Percentiles rank a stretch among this genome's conserved stretches.
Evolutionary conservation across 2,797 vertebrate genomes (phyloP).

Genomic region (Falco peregrinus): DNA sequence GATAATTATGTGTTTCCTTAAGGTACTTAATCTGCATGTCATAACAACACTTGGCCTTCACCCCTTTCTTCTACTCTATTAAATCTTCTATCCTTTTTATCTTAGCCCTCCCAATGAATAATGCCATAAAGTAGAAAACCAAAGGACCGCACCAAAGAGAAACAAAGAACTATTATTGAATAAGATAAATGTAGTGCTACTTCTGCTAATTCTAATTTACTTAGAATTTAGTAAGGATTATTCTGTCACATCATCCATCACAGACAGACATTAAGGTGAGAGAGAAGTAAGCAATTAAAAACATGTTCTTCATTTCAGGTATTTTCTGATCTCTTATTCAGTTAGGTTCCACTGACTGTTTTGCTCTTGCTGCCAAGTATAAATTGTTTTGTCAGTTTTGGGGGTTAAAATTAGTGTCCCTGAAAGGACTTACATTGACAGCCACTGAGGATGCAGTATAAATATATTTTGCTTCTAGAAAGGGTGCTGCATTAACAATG

Average conservation of each 20-base stretch:
- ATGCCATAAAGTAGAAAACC: not conserved
- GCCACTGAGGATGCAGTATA: not conserved
- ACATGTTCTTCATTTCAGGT: constrained; percentile 49
- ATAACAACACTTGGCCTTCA: not conserved
- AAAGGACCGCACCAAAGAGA: not conserved
- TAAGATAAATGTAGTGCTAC: constrained; percentile 56
- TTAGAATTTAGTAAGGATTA: constrained; percentile 56
- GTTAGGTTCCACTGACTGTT: not conserved
- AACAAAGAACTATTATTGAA: constrained; percentile 2
- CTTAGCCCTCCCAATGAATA: not conserved
- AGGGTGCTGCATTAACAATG: not conserved
- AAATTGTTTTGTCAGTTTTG: not conserved
- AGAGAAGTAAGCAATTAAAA: constrained; percentile 66
- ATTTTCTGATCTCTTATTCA: constrained; percentile 26
- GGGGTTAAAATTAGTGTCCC: not conserved
- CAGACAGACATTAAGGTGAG: not conserved
- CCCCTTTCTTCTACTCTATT: not conserved
- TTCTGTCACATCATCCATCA: constrained; percentile 63
- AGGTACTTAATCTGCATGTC: not conserved
- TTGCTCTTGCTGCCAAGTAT: not conserved
- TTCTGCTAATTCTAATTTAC: constrained; percentile 55
- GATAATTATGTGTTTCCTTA: not conserved
- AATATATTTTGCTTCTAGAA: not conserved
- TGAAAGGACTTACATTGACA: not conserved
- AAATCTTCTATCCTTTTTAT: constrained; percentile 15